Conservation (phyloP, 2,113 vertebrate genomes). For the Cyanoliseus patagonus region DNA sequence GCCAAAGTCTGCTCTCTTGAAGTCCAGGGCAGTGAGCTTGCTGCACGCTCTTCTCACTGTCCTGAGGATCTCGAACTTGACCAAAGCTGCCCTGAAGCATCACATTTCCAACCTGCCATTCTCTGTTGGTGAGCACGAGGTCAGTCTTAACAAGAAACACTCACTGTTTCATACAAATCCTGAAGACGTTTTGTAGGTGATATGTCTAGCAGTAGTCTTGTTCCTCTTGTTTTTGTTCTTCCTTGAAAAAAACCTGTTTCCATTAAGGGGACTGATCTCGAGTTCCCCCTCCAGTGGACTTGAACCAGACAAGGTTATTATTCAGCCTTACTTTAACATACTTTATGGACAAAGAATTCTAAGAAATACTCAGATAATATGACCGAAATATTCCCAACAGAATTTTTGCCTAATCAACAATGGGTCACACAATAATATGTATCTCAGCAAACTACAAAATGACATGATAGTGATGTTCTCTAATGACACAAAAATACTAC, state of each 20-base stretch:
- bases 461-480: not conserved
- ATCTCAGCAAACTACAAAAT: not conserved
- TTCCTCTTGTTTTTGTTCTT: not conserved
- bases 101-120: too few species aligned
- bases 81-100: too few species aligned
- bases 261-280: fast-evolving
- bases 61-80: too few species aligned
- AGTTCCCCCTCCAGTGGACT: not conserved
- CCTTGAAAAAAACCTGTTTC: not conserved
- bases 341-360: not conserved
- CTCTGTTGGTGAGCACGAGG: too few species aligned
- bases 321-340: not conserved
- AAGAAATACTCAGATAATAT: not conserved
- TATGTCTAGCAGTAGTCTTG: not conserved
- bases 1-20: too few species aligned
- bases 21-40: too few species aligned
- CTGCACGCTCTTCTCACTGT: too few species aligned
- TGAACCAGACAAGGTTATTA: not conserved
- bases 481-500: conserved; percentile 27
- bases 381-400: not conserved
- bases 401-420: not conserved
- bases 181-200: not conserved
- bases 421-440: not conserved
- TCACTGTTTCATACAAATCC: not conserved
- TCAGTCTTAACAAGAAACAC: not conserved